Percentiles rank a stretch among this genome's conserved stretches.
These are phyloP conservation scores for Crypturellus undulatus DNA, from an alignment of 2,113 vertebrate species.

Conservation along the genomic window DNA sequence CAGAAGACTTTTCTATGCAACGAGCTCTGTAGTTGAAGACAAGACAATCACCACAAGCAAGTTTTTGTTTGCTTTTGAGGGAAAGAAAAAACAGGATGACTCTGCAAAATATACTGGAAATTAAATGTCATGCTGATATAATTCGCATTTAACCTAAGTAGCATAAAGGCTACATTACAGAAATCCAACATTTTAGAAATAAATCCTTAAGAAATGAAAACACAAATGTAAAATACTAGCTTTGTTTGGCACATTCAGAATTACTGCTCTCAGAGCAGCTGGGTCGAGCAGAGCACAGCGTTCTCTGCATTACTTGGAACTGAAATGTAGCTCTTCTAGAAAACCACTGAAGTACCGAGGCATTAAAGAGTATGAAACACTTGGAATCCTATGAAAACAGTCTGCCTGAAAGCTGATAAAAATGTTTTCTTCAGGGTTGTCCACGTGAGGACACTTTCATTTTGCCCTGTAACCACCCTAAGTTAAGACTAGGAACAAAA, in stretches of 20 bases:
- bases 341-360: accelerated
- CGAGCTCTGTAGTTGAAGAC: not conserved
- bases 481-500: not conserved
- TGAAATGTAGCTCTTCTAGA: not conserved
- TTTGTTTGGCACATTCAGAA: not conserved
- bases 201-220: not conserved
- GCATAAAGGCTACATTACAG: constrained; percentile 4
- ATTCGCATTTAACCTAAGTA: constrained; percentile 49
- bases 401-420: not conserved
- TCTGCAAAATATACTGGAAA: not conserved
- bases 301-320: not conserved
- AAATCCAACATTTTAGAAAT: not conserved
- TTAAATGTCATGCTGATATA: constrained; percentile 3
- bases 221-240: constrained; percentile 26
- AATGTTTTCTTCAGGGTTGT: not conserved
- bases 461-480: not conserved
- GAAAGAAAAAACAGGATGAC: not conserved
- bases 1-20: not conserved
- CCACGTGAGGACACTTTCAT: not conserved
- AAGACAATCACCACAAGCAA: not conserved
- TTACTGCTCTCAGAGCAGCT: constrained; percentile 3
- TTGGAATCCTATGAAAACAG: not conserved
- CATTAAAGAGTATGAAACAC: not conserved
- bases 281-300: not conserved
- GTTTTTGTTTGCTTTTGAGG: not conserved